These are phyloP conservation scores for Crematogaster levior DNA, from an alignment of 2,888 invertebrate species.

Conservation along the genomic window DNA sequence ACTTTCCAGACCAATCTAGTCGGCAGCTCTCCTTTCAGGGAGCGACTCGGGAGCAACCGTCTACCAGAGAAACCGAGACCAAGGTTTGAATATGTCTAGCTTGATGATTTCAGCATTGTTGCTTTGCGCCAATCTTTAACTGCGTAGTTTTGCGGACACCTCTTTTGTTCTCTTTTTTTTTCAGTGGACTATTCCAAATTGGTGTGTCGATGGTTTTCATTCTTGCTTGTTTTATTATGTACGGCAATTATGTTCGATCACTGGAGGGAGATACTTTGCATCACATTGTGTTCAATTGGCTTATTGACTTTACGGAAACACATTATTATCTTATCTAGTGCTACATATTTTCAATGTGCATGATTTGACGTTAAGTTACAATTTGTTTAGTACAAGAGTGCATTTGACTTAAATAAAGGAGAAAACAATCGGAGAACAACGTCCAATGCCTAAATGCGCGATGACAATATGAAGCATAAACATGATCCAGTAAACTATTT, in stretches of 20 bases:
- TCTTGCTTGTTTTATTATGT: slow-evolving; percentile 58
- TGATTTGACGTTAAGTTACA: slow-evolving; percentile 12
- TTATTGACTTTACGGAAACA: slow-evolving; percentile 6
- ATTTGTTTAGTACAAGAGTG: background rate
- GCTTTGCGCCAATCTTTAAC: slow-evolving; percentile 70
- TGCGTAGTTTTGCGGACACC: slow-evolving; percentile 64
- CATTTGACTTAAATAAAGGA: background rate
- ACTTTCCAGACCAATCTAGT: slow-evolving; percentile 87
- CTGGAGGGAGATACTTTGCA: slow-evolving; percentile 19
- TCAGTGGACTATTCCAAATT: slow-evolving; percentile 65
- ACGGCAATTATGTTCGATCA: slow-evolving; percentile 50
- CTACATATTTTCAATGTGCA: slow-evolving; percentile 22
- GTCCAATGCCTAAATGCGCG: background rate
- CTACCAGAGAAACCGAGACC: slow-evolving; percentile 93
- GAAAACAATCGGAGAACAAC: background rate
- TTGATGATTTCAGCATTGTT: slow-evolving; percentile 67
- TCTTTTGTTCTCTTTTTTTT: slow-evolving; percentile 48
- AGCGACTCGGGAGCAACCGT: slow-evolving; percentile 95
- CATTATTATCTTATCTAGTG: background rate
- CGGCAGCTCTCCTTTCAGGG: slow-evolving; percentile 94
- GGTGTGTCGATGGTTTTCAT: slow-evolving; percentile 80
- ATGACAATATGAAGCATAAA: slow-evolving; percentile 33
- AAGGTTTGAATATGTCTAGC: slow-evolving; percentile 88
- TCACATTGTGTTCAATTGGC: slow-evolving; percentile 6
- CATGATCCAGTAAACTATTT: slow-evolving; percentile 1